Conservation (phyloP, 1,140 invertebrate genomes). For the Micrasema longulum region DNA sequence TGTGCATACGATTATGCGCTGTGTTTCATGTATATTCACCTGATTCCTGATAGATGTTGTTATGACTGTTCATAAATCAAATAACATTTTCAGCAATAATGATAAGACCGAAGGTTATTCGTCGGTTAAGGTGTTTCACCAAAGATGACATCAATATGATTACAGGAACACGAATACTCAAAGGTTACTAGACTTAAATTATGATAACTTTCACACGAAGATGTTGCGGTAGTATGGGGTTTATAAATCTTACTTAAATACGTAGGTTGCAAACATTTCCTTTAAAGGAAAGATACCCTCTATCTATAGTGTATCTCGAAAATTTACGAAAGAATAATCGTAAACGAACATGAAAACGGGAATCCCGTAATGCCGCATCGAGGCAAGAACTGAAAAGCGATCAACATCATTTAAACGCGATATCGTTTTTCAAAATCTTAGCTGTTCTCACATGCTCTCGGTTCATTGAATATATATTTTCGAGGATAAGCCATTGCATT, state of each 20-base stretch:
- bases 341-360: no score
- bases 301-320: no score
- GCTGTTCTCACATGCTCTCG: slow-evolving; percentile 15
- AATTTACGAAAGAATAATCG: no score
- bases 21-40: no score
- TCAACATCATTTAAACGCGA: no score
- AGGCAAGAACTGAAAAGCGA: no score
- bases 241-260: slow-evolving; percentile 9
- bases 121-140: neutral
- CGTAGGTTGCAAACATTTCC: neutral
- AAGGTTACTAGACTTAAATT: slow-evolving; percentile 22
- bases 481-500: slow-evolving; percentile 17
- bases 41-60: no score
- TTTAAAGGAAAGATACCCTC: no score
- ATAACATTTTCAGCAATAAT: no score
- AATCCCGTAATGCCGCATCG: no score
- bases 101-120: slow-evolving; percentile 10
- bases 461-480: neutral
- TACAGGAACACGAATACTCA: slow-evolving; percentile 20
- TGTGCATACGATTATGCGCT: no score
- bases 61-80: no score
- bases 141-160: slow-evolving; percentile 24
- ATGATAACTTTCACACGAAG: slow-evolving; percentile 5
- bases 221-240: neutral
- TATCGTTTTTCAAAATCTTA: slow-evolving; percentile 2